Evolutionary conservation across 2,797 vertebrate genomes (phyloP).

Genomic region (Artibeus lituratus): DNA sequence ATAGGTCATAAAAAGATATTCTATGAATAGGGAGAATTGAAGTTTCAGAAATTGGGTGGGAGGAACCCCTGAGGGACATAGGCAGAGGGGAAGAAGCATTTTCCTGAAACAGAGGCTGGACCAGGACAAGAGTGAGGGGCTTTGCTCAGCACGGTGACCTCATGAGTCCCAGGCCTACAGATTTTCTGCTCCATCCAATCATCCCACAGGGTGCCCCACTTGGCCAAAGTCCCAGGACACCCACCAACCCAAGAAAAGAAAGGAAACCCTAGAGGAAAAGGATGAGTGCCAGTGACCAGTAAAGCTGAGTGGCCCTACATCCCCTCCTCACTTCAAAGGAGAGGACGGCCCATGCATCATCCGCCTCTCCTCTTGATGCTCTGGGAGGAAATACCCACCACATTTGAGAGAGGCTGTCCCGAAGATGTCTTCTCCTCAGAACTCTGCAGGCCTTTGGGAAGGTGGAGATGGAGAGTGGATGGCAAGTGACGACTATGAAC

Average conservation of each 20-base stretch:
- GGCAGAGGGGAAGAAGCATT: background rate
- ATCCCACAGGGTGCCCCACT: background rate
- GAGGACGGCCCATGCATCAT: fast-evolving
- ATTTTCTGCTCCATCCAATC: background rate
- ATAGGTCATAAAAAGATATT: background rate
- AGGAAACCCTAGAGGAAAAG: background rate
- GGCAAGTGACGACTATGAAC: background rate
- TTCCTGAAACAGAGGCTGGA: background rate
- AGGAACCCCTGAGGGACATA: background rate
- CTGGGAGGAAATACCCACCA: background rate
- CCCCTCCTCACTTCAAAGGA: background rate
- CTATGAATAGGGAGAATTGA: no score
- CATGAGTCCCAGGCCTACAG: fast-evolving
- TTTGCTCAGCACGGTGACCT: background rate
- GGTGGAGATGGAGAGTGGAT: fast-evolving
- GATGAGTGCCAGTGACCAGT: background rate
- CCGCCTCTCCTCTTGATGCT: background rate
- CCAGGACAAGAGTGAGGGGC: no score
- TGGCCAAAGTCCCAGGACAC: background rate
- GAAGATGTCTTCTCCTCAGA: background rate
- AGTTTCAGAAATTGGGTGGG: background rate
- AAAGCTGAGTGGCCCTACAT: background rate
- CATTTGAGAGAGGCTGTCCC: background rate
- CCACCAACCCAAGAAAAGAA: background rate
- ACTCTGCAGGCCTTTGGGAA: background rate